phyloP scores from a whole-genome alignment of 2,888 invertebrate genomes.

The Cinara cedri region DNA sequence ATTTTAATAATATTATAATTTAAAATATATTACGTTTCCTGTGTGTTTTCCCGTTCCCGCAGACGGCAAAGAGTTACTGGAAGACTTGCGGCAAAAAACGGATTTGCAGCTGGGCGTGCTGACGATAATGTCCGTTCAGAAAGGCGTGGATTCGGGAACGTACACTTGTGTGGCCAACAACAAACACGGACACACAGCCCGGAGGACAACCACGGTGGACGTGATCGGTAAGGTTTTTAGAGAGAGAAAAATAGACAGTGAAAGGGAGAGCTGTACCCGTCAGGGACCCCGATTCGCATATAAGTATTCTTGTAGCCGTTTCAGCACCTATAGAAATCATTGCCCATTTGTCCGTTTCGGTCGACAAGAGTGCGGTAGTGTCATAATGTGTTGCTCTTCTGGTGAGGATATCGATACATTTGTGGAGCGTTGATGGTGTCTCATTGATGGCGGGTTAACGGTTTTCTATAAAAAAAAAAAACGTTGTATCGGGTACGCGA shows the following conservation, averaged over 20 bases:
- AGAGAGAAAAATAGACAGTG: neutral
- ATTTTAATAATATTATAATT: neutral
- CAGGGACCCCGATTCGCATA: too few relatives aligned
- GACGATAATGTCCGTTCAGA: slow-evolving; percentile 77
- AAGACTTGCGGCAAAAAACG: slow-evolving; percentile 78
- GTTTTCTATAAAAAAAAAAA: too few relatives aligned
- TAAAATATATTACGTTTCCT: neutral
- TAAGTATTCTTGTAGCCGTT: too few relatives aligned
- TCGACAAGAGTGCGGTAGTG: too few relatives aligned
- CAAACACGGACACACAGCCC: slow-evolving; percentile 77
- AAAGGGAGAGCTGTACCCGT: too few relatives aligned
- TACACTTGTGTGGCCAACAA: slow-evolving; percentile 82
- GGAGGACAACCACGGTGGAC: slow-evolving; percentile 75
- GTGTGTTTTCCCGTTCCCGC: neutral
- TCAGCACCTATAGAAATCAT: too few relatives aligned
- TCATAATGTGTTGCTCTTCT: too few relatives aligned
- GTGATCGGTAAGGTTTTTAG: slow-evolving; percentile 73
- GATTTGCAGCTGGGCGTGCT: slow-evolving; percentile 74
- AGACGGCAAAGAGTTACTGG: slow-evolving; percentile 76
- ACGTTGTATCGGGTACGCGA: too few relatives aligned
- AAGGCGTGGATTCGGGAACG: slow-evolving; percentile 75
- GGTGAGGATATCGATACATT: too few relatives aligned
- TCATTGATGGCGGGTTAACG: too few relatives aligned
- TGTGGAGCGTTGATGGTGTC: too few relatives aligned
- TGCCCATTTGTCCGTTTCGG: too few relatives aligned